Base-by-base conservation (phyloP, 1,140 invertebrate genomes). In the Drosophila sproati region DNA sequence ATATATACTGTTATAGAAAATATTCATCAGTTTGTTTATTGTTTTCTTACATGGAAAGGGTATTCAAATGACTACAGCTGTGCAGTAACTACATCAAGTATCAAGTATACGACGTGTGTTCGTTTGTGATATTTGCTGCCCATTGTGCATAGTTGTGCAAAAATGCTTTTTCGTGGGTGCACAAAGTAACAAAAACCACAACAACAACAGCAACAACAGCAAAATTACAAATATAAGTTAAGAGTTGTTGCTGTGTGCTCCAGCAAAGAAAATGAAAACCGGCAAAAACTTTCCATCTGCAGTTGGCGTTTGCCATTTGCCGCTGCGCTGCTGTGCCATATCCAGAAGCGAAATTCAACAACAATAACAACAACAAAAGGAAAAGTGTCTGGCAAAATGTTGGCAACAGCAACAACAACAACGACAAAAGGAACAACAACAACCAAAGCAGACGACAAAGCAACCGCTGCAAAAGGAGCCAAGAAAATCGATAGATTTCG, bases 401-500 rank as follows among this genome's bases (percentile, higher is more conserved):
- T 51, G 29, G n/a, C 45, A 52, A 31, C 52, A 59, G 34, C 64
- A 73, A 41, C 45, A 52, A 31, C 52, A 59, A 41, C 64, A 73
- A 41, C 48, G 60, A 47, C 52, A 54, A 32, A n/a, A 71, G 34
- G 34, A 48, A 32, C 54, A 56, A 41, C 55, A 59, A 37, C 48
- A 52, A 41, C 4, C 39, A 35, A 34, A 6, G 66, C 59, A 75
- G 73, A 75, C 59, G 68, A 71, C 59, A 67, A 73, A 62, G 50
- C 50, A 55, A 57, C 56, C 55, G 59, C 59, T 54, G 34, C 50
- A 60, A 76, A 81, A 75, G 82, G 67, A 81, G 76, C 72, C 56
- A 52, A 78, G 82, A 87, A 86, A 86, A 86, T 86, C 82, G 57
- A 86, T 87, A 86, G 57, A 86, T 87, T 86, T 86, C 67, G 82